Evolutionary conservation across 53 echinoderm and acorn worm species (phyloP).

Genomic region (Zoroaster sp.): DNA sequence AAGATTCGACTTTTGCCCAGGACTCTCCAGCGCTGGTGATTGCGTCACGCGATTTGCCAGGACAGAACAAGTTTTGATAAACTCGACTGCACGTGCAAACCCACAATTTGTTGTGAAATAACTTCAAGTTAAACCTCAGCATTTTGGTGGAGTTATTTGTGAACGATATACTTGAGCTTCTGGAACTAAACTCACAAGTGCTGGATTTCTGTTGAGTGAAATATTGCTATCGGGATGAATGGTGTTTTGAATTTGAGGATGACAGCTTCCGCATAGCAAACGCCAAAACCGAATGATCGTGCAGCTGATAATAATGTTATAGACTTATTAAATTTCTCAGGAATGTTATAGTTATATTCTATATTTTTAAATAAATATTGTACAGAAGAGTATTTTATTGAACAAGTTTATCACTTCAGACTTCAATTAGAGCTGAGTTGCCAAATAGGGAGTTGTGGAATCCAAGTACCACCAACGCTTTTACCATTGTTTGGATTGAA

Average conservation of each 20-base stretch:
- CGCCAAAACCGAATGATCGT: not conserved
- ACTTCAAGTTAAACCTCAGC: not conserved
- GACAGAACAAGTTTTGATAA: not conserved
- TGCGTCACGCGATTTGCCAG: not conserved
- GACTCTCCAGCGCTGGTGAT: not conserved
- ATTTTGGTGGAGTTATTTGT: not conserved
- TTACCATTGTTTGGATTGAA: not conserved
- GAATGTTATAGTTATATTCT: slow-evolving; percentile 34
- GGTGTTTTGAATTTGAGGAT: not conserved
- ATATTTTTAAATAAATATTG: slow-evolving; percentile 12
- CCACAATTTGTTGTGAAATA: not conserved
- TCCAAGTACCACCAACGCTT: not conserved
- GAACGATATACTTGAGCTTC: not conserved
- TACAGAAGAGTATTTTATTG: not conserved
- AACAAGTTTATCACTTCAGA: too few species aligned
- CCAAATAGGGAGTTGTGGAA: not conserved
- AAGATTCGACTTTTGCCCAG: not conserved
- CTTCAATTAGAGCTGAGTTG: not conserved
- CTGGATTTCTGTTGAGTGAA: not conserved
- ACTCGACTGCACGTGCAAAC: not conserved
- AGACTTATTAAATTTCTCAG: not conserved
- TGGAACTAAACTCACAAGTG: not conserved
- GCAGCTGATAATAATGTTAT: not conserved
- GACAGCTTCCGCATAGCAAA: not conserved
- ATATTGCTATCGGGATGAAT: not conserved